Evolutionary conservation across 2,113 vertebrate genomes (phyloP).

Genomic region (Dipodomys stephensi): DNA sequence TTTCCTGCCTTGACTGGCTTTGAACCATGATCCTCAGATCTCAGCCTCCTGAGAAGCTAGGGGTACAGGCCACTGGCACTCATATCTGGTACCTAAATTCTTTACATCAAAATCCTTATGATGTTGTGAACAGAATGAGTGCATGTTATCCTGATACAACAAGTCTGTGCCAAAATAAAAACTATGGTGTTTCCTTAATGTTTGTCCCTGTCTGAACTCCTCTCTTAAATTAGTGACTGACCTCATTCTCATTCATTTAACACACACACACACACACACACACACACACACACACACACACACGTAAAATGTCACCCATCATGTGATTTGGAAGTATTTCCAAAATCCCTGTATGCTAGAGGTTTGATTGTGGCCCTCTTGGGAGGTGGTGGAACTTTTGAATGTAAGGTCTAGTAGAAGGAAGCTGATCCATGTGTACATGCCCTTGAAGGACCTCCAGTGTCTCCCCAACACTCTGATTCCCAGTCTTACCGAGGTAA

Average conservation of each 20-base stretch:
- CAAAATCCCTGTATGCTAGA: neutral
- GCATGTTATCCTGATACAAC: neutral
- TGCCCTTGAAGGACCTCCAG: neutral
- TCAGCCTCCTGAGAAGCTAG: no score
- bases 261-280: neutral
- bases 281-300: constrained; percentile 35
- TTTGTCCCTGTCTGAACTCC: neutral
- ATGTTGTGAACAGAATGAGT: neutral
- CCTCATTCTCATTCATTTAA: neutral
- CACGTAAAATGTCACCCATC: neutral
- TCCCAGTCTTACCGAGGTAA: fast-evolving
- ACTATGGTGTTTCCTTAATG: neutral
- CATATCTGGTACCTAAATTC: neutral
- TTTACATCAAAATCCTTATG: neutral
- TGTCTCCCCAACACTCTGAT: no score
- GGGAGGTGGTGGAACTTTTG: neutral
- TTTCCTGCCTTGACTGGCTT: no score
- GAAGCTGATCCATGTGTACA: neutral
- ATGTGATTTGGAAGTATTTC: neutral
- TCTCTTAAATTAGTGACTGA: constrained; percentile 10
- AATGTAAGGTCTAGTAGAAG: no score
- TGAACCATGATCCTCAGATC: no score
- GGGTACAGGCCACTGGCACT: no score
- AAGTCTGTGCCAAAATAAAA: constrained; percentile 33
- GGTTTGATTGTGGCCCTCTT: neutral